Percentiles rank a stretch among this genome's conserved stretches.
Conservation (phyloP, 2,888 invertebrate genomes). For the Pyralis farinalis region DNA sequence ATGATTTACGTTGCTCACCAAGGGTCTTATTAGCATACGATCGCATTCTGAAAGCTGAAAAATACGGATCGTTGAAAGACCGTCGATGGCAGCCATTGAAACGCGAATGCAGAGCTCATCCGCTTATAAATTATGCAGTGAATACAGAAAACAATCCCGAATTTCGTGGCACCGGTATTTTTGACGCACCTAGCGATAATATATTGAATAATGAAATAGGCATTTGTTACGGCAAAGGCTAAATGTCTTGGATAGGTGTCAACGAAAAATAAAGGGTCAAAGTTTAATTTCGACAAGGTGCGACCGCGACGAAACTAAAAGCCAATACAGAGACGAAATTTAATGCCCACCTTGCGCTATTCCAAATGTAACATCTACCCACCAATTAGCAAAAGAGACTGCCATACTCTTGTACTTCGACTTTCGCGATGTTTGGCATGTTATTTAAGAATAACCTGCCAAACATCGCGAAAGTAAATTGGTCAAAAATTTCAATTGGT, state of each 20-base stretch:
- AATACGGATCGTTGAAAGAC: slow-evolving; percentile 47
- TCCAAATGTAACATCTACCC: too few relatives aligned
- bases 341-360: too few relatives aligned
- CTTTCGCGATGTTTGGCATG: too few relatives aligned
- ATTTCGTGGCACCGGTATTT: slow-evolving; percentile 30
- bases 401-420: too few relatives aligned
- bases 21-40: slow-evolving; percentile 61
- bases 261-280: background rate
- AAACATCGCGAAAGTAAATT: too few relatives aligned
- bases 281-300: background rate
- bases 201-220: slow-evolving; percentile 20
- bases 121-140: slow-evolving; percentile 59
- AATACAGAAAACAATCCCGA: slow-evolving; percentile 42
- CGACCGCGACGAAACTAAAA: background rate
- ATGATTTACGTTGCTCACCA: slow-evolving; percentile 34
- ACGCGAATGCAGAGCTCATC: slow-evolving; percentile 50
- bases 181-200: slow-evolving; percentile 29
- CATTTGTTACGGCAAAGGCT: slow-evolving; percentile 11
- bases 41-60: slow-evolving; percentile 53
- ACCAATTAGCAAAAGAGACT: too few relatives aligned
- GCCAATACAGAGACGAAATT: too few relatives aligned
- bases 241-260: slow-evolving; percentile 5
- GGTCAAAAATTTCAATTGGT: too few relatives aligned
- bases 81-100: slow-evolving; percentile 43
- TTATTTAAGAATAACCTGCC: too few relatives aligned